Evolutionary conservation across 2,113 vertebrate genomes (phyloP).

Genomic region (Cyanocitta stelleri): DNA sequence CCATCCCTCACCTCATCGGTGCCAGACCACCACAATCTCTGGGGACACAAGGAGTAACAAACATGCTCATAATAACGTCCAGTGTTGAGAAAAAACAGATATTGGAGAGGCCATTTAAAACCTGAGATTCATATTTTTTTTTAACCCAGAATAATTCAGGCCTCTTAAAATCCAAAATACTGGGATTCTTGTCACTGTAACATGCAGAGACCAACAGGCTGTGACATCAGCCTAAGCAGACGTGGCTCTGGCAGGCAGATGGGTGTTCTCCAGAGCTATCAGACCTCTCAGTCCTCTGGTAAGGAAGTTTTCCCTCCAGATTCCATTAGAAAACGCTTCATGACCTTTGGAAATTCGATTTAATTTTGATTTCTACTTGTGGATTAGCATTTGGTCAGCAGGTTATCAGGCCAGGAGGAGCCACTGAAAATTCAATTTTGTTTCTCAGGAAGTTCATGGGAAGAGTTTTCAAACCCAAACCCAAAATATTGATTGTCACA

Average conservation of each 20-base stretch:
- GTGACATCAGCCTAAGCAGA: neutral
- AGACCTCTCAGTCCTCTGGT: neutral
- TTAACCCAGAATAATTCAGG: neutral
- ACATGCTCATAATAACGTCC: rapidly evolving
- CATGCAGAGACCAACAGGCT: neutral
- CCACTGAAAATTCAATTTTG: neutral
- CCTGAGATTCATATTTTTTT: neutral
- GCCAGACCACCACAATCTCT: neutral
- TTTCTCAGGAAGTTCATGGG: neutral
- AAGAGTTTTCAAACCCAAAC: neutral
- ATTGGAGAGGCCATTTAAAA: neutral
- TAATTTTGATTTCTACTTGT: neutral
- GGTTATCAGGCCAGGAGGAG: neutral
- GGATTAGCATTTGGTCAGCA: neutral
- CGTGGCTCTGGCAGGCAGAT: rapidly evolving
- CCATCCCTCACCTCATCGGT: rapidly evolving
- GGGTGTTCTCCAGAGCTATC: neutral
- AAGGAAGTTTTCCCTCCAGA: neutral
- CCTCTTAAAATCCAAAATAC: neutral
- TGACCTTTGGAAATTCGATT: neutral
- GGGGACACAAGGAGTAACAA: neutral
- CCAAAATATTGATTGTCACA: neutral
- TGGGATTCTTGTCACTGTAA: neutral
- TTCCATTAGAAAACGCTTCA: neutral
- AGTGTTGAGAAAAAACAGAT: neutral